Evolutionary conservation across 2,113 vertebrate species (phyloP).

Genomic region (Eolophus roseicapilla): DNA sequence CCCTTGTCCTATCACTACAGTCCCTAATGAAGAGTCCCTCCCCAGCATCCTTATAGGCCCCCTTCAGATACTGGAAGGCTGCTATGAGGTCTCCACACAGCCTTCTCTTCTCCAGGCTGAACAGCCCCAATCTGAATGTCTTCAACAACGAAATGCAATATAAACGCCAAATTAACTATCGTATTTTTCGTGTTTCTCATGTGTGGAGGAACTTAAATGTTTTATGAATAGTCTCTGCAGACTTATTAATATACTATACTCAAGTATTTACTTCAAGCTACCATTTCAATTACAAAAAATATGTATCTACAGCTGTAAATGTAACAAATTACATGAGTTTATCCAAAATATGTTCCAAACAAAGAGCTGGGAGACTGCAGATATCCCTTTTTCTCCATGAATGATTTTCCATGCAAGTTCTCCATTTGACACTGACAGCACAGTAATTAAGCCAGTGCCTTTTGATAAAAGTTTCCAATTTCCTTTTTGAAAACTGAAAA

Average conservation of each 20-base stretch:
- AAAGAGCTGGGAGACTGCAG: neutral
- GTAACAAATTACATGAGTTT: neutral
- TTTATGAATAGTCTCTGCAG: neutral
- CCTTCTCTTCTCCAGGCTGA: too few relatives aligned
- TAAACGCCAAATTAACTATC: neutral
- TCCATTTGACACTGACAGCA: neutral
- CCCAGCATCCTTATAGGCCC: too few relatives aligned
- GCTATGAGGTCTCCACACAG: too few relatives aligned
- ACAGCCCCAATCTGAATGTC: neutral
- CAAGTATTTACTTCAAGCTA: neutral
- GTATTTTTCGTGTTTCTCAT: neutral
- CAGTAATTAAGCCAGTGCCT: neutral
- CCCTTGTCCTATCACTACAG: too few relatives aligned
- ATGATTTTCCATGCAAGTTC: neutral
- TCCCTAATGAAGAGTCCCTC: too few relatives aligned
- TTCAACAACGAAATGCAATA: neutral
- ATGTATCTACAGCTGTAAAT: neutral
- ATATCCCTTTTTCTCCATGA: neutral
- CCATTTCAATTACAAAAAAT: neutral
- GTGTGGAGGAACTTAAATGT: neutral
- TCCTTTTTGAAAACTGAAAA: neutral
- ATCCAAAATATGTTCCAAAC: neutral
- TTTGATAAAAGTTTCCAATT: neutral
- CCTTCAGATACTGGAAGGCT: too few relatives aligned
- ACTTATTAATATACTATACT: neutral